Conservation (phyloP, 2,797 vertebrate species). For the Meda fulgida region DNA sequence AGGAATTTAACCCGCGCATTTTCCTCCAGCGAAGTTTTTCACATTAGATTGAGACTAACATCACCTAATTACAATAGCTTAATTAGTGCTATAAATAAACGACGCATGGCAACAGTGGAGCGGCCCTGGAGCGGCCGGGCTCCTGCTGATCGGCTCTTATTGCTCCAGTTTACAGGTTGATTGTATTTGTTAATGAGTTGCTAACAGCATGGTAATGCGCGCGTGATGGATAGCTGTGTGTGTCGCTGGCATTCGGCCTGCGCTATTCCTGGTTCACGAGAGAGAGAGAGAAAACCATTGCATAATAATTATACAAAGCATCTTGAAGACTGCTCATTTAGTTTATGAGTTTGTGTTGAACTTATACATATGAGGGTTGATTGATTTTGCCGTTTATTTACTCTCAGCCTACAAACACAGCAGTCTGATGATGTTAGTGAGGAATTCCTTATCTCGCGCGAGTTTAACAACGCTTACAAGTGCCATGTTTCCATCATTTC, state of each 20-base stretch:
- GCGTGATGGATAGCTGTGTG: conserved; percentile 77
- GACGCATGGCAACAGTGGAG: conserved; percentile 27
- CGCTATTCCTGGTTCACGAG: conserved; percentile 61
- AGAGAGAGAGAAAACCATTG: neutral
- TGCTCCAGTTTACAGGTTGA: conserved; percentile 73
- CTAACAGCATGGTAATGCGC: conserved; percentile 79
- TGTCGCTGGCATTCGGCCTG: conserved; percentile 73
- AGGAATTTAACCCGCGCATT: neutral
- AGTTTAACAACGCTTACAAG: conserved; percentile 50
- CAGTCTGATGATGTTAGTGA: conserved; percentile 25
- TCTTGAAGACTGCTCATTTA: neutral
- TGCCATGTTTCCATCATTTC: conserved; percentile 53
- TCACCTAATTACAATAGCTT: conserved; percentile 46
- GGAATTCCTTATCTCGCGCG: conserved; percentile 36
- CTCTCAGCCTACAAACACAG: conserved; percentile 34
- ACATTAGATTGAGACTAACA: conserved; percentile 29
- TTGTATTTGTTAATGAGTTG: conserved; percentile 84
- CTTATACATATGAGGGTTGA: neutral
- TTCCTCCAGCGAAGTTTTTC: conserved; percentile 3
- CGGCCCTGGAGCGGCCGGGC: conserved; percentile 63
- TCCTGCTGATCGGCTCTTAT: conserved; percentile 68
- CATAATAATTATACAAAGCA: conserved; percentile 5
- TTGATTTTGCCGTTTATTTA: conserved; percentile 27
- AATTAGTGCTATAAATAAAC: conserved; percentile 59
- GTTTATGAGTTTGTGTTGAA: conserved; percentile 35